These are phyloP conservation scores for Gnathonemus echidnorhynchus DNA, from an alignment of 2,113 vertebrate species.

Conservation along the genomic window DNA sequence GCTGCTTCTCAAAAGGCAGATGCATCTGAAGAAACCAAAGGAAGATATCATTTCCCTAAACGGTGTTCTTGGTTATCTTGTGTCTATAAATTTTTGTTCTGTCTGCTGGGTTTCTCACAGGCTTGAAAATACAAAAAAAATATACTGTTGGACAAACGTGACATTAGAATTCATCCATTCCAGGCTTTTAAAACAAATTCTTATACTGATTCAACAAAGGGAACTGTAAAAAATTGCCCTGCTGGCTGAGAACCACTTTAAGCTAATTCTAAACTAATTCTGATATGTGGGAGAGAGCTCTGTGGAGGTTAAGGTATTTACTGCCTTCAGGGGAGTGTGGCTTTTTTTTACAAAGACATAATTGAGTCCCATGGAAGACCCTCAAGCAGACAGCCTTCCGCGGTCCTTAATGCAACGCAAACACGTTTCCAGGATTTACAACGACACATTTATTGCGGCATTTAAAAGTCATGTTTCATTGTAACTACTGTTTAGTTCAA, in stretches of 20 bases:
- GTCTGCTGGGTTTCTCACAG: neutral
- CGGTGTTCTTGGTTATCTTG: neutral
- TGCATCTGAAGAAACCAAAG: neutral
- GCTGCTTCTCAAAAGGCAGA: neutral
- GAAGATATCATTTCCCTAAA: neutral
- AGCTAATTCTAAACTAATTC: neutral
- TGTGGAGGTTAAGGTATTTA: slow-evolving; percentile 13
- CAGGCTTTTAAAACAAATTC: neutral
- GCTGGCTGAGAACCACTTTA: neutral
- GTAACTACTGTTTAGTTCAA: slow-evolving; percentile 10
- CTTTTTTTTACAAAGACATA: slow-evolving; percentile 15
- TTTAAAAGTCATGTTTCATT: slow-evolving; percentile 10
- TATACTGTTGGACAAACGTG: neutral
- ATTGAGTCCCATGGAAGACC: slow-evolving; percentile 3
- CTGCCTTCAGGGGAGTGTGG: neutral
- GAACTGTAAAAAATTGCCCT: neutral
- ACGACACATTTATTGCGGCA: slow-evolving; percentile 10
- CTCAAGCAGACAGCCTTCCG: neutral
- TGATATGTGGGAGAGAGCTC: neutral
- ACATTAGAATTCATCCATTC: neutral
- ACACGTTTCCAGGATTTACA: slow-evolving; percentile 10
- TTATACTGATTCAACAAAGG: neutral
- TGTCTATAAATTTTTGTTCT: neutral
- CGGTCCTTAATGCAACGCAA: slow-evolving; percentile 10
- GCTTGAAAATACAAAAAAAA: neutral